Base-by-base conservation (phyloP, 2,113 vertebrate genomes). In the Lepus americanus region DNA sequence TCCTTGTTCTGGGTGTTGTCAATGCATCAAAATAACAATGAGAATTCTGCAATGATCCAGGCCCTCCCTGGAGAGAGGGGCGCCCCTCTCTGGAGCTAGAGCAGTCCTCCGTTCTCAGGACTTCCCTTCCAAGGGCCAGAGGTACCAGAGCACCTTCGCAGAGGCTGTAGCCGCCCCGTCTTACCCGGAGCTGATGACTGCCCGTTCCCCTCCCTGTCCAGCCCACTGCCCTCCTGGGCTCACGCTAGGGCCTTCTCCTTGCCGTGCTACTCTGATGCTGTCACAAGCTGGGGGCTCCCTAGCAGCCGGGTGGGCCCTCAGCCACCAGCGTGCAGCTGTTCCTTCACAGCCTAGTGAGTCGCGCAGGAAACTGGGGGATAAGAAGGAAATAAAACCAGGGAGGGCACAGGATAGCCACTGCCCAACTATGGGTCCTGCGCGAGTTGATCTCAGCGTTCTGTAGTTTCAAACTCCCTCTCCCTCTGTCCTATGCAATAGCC, bases 1-100 rank as follows among this genome's bases (percentile, higher is more conserved):
- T 88, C 53, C 76, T 74, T 78, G 78, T 78, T 85, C 82, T 69
- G 23, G 70, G 69, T 89, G 87, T 91, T 80, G 92, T 92, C 90
- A 87, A 53, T 36, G 59, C 49, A 59, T 31, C 79, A 39, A 67
- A 89, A 88, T 9, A 51, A 70, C 84, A 94, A 92, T 88, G 61
- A 92, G 87, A 91, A 55, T 23, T 87, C 74, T 88, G 86, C 78
- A 90, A 77, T 55, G 73, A 73, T 88, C 69, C 73, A 39, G 86
- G n/a, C n/a, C 72, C 59, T 94, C 69, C 78, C 69, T 33, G 0
- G 44, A 69, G 76, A 51, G 73, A 83, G n/a, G 25, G 29, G 36
- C 64, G 49, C 29, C 67, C 39, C 72, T 87, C 73, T n/a, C 49
- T 12, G 19, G 83, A 51, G 27, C 63, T 33, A n/a, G 51, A 85